A percentile compares a stretch with the other conserved stretches of the same genome.
Conservation (phyloP, 2,797 vertebrate species). For the Salarias fasciatus region DNA sequence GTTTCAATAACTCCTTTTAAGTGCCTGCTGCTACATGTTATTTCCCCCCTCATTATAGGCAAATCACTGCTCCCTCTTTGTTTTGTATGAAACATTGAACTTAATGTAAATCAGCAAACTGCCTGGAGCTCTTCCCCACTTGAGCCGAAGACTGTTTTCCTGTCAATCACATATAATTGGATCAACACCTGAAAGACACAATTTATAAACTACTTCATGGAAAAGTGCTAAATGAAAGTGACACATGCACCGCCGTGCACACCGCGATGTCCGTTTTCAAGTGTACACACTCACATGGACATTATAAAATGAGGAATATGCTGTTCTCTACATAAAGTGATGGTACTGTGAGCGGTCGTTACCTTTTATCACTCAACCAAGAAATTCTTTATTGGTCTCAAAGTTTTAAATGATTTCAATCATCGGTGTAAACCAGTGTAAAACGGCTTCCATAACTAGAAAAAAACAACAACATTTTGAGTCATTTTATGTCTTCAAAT, state of each 20-base stretch:
- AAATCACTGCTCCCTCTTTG: constrained; percentile 67
- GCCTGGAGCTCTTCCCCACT: constrained; percentile 61
- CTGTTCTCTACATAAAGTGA: not conserved
- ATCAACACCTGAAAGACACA: constrained; percentile 66
- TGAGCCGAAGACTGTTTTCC: constrained; percentile 55
- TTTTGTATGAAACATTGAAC: constrained; percentile 57
- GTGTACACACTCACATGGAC: not conserved
- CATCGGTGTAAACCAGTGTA: not conserved
- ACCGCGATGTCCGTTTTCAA: not conserved
- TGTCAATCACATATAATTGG: constrained; percentile 84
- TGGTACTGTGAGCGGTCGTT: not conserved
- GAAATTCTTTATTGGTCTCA: not conserved
- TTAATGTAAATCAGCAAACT: constrained; percentile 75
- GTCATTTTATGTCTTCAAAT: no score
- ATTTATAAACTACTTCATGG: constrained; percentile 68
- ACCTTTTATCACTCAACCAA: not conserved
- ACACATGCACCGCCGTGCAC: not conserved
- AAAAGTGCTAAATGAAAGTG: constrained; percentile 38
- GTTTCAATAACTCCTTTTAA: constrained; percentile 64
- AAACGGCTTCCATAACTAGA: constrained; percentile 13
- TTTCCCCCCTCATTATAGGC: constrained; percentile 67
- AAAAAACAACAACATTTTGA: not conserved
- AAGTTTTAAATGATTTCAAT: constrained; percentile 10
- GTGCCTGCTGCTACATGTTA: constrained; percentile 52
- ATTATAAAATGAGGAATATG: not conserved